Base-by-base conservation (phyloP, 1,140 invertebrate species). In the Macrostomum lignano region DNA sequence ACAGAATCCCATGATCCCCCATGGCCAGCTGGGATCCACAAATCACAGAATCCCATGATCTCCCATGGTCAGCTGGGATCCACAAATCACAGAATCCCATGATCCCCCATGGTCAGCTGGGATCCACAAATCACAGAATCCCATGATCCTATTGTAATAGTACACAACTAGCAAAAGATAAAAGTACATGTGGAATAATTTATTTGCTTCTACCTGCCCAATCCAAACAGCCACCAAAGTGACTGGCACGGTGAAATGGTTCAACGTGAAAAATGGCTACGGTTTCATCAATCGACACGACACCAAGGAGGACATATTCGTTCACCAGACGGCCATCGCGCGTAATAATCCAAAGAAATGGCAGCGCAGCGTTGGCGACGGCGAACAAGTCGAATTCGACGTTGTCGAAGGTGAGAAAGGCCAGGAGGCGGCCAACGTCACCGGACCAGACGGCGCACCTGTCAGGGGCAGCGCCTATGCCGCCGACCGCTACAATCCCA, bases 221-320 rank as follows among this genome's bases (percentile, higher is more conserved):
- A n/a, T n/a, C n/a, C n/a, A n/a, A n/a, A n/a, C n/a, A 24, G 74
- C 74, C 59, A 71, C 65, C 46, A 77, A 77, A 65, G 42, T 86
- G 49, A 72, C 69, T 51, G 79, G 79, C 49, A 76, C 72, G 45
- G 79, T 86, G 11, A 86, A 86, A 64, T 86, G 78, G 78, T 93
- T 93, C 66, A 93, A 91, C 59, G 82, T 93, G 25, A 35, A 30
- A 5, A 15, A 19, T 4, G 33, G 33, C 4, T 35, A 30, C 13
- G 33, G 33, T 4, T 35, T 35, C 32, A 19, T 35, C 17, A n/a
- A 19, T 30, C 10, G 33, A 30, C 4, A 7, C 20, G 24, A 38
- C 14, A 40, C 32, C 20, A 33, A 40, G 17, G 38, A 40, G 25
- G 36, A 40, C 31, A 33, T 40, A 19, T 40, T 40, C 35, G 30